Percentiles rank a stretch among this genome's conserved stretches.
Evolutionary conservation across 2,113 vertebrate genomes (phyloP).

Genomic region (Leptodactylus fuscus): DNA sequence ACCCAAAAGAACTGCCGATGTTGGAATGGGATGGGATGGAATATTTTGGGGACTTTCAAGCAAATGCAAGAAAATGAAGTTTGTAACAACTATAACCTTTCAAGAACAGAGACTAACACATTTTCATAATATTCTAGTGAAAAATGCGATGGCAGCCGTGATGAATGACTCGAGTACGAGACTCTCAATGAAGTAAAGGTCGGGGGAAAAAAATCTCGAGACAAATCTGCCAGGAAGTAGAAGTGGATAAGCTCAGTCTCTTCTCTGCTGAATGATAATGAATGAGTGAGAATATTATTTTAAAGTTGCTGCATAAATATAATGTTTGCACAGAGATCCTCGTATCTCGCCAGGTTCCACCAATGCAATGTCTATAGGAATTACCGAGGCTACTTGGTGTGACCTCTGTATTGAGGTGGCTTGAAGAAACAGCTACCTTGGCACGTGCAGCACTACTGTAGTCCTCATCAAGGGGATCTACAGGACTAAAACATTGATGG

Average conservation of each 20-base stretch:
- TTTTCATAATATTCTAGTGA: slow-evolving; percentile 45
- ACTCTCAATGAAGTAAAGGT: slow-evolving; percentile 34
- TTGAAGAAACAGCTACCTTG: not conserved
- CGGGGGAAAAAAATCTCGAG: slow-evolving; percentile 25
- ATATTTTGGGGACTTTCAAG: no score
- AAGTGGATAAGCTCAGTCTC: not conserved
- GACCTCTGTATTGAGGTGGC: no score
- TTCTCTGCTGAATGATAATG: not conserved
- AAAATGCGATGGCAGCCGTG: slow-evolving; percentile 30
- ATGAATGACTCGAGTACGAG: slow-evolving; percentile 29
- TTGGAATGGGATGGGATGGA: no score
- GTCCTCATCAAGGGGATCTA: no score
- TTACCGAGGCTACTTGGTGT: no score
- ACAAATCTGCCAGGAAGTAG: slow-evolving; percentile 41
- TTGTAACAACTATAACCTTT: slow-evolving; percentile 42
- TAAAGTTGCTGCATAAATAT: not conserved
- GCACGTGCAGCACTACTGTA: not conserved
- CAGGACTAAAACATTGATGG: no score
- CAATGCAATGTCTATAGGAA: no score
- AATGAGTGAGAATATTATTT: slow-evolving; percentile 11
- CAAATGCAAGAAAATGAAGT: slow-evolving; percentile 12
- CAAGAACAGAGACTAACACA: slow-evolving; percentile 16
- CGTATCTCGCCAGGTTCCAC: no score
- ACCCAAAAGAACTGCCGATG: no score
- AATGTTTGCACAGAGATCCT: not conserved